Evolutionary conservation across 2,113 vertebrate species (phyloP), one percentile per base, ranked within the genome.

Genomic region (Tretioscincus oriximinensis): DNA sequence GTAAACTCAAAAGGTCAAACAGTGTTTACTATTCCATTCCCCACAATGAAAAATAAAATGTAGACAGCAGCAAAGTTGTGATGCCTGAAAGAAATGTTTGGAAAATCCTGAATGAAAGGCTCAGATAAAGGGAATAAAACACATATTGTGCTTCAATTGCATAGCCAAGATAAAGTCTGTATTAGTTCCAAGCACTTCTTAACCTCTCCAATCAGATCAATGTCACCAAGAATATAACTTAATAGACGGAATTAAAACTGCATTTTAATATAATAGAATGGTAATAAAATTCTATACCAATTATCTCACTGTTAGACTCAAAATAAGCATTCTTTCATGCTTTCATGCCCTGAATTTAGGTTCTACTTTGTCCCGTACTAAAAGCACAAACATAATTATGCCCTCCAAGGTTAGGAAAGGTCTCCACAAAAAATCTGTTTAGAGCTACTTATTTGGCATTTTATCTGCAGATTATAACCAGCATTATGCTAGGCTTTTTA

Each of bases 381-480:
- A 80, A 94, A 94, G 93, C 77, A 66, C 16, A 76, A 41, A 81
- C 86, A 86, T 90, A 94, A 94, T 95, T 95, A 93, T 91, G 91
- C 89, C 89, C 84, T 83, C 88, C 77, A 93, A 94, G 91, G 89
- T 91, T 94, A 93, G 89, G 82, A 74, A 87, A 94, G 91, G 88
- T 92, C 85, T 66, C 78, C 1, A 20, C 73, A 91, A 94, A 41
- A n/a, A 94, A 92, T 89, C 88, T 92, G 86, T 85, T 93, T 86
- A 86, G 86, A 87, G 87, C 92, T 86, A 18, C 93, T 91, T 93
- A 93, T 93, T 92, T 91, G 90, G 86, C 54, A 89, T 91, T 92
- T 90, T 81, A 90, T 94, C 93, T 94, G 92, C 89, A 88, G 90
- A 94, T 92, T 92, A 94, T 92, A 95, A 91, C 90, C 91, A 91